phyloP scores from a whole-genome alignment of 2,113 vertebrate genomes.

The Theristicus caerulescens region DNA sequence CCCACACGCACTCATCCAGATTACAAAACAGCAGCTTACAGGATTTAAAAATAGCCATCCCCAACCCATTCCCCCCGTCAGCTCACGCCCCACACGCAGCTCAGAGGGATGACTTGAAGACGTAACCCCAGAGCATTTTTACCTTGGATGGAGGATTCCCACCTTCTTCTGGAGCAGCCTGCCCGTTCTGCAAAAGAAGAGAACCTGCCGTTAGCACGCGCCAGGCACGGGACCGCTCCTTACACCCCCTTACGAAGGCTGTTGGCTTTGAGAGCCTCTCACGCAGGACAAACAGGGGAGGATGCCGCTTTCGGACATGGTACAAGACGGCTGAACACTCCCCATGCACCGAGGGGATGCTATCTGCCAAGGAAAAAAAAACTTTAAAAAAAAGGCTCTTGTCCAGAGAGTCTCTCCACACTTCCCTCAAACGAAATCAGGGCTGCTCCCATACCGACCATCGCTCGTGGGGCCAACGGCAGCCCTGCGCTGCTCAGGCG shows the following conservation, averaged over 20 bases:
- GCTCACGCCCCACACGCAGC: background rate
- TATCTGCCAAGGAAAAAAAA: too few relatives aligned
- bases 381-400: background rate
- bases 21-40: background rate
- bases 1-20: background rate
- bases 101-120: background rate
- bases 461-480: accelerated
- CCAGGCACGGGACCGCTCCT: background rate
- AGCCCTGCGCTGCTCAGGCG: background rate
- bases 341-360: background rate
- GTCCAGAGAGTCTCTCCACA: background rate
- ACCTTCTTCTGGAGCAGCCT: conserved; percentile 70
- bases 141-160: conserved; percentile 71
- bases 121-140: background rate
- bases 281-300: background rate
- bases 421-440: accelerated
- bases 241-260: background rate
- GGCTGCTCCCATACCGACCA: accelerated
- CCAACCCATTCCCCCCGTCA: background rate
- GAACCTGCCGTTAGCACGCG: background rate
- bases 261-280: background rate
- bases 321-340: accelerated
- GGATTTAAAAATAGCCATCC: background rate
- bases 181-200: conserved; percentile 77
- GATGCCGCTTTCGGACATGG: background rate